phyloP scores from a whole-genome alignment of 2,797 vertebrate species.

The Acanthurus lineatus region DNA sequence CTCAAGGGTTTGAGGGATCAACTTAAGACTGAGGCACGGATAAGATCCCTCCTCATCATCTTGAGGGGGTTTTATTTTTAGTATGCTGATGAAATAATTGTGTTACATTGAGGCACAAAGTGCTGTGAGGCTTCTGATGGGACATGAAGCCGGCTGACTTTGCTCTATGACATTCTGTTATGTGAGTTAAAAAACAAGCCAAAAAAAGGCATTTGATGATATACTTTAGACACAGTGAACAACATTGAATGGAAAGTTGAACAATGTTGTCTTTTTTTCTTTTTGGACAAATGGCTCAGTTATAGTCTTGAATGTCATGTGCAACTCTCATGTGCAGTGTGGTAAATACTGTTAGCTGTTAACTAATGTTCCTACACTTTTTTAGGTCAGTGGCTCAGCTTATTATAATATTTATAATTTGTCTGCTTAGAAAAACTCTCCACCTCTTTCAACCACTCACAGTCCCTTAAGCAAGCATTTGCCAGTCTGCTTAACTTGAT shows the following conservation, averaged over 20 bases:
- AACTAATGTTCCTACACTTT: too few relatives aligned
- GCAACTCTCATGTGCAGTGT: background rate
- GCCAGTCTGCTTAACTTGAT: slow-evolving; percentile 14
- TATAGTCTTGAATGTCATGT: background rate
- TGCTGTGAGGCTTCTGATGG: background rate
- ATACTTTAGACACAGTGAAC: background rate
- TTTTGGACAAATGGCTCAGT: background rate
- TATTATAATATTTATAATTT: background rate
- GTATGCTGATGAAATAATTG: slow-evolving; percentile 4
- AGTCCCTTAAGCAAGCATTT: slow-evolving; percentile 7
- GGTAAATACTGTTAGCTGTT: background rate
- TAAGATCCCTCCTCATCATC: background rate
- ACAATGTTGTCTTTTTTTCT: background rate
- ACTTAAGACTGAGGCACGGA: background rate
- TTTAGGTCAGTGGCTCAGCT: background rate
- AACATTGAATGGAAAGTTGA: background rate
- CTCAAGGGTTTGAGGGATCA: background rate
- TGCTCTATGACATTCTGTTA: background rate
- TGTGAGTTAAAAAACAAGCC: background rate
- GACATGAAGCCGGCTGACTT: background rate
- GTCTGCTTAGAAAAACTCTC: background rate
- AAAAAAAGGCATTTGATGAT: background rate
- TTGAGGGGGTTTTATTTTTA: slow-evolving; percentile 18
- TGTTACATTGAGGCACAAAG: background rate
- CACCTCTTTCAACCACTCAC: slow-evolving; percentile 30